phyloP scores from a whole-genome alignment of 2,888 invertebrate species.

The Argyra leucocephala region DNA sequence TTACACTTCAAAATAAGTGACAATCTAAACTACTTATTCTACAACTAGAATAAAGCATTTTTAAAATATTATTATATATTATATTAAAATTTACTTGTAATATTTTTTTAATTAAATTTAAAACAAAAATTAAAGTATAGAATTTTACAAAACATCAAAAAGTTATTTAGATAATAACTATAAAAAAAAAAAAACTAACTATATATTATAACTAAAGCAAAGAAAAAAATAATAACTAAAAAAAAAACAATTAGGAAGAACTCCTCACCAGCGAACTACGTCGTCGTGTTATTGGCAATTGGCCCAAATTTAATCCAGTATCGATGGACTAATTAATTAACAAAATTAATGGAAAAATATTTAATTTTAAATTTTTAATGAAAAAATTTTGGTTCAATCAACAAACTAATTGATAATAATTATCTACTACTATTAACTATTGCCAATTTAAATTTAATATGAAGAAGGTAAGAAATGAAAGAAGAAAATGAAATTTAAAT shows the following conservation, averaged over 20 bases:
- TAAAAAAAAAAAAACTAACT: too few relatives aligned
- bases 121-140: too few relatives aligned
- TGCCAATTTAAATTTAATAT: background rate
- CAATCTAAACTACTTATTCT: too few relatives aligned
- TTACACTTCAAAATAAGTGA: too few relatives aligned
- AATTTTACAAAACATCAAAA: too few relatives aligned
- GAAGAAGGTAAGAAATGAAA: background rate
- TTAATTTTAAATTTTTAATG: conserved; percentile 22
- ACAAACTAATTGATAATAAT: conserved; percentile 8
- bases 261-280: conserved; percentile 36
- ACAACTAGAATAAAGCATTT: too few relatives aligned
- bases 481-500: background rate
- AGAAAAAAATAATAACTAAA: too few relatives aligned
- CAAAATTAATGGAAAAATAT: conserved; percentile 9
- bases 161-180: too few relatives aligned
- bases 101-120: too few relatives aligned
- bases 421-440: background rate
- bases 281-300: conserved; percentile 35
- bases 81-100: too few relatives aligned
- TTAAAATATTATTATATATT: too few relatives aligned
- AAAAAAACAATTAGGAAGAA: conserved; percentile 10
- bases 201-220: too few relatives aligned
- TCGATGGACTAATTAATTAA: conserved; percentile 33
- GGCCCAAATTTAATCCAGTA: conserved; percentile 37
- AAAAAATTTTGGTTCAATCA: conserved; percentile 12